Conservation (phyloP, 2,797 vertebrate genomes). For the Halcyon chelicuti region DNA sequence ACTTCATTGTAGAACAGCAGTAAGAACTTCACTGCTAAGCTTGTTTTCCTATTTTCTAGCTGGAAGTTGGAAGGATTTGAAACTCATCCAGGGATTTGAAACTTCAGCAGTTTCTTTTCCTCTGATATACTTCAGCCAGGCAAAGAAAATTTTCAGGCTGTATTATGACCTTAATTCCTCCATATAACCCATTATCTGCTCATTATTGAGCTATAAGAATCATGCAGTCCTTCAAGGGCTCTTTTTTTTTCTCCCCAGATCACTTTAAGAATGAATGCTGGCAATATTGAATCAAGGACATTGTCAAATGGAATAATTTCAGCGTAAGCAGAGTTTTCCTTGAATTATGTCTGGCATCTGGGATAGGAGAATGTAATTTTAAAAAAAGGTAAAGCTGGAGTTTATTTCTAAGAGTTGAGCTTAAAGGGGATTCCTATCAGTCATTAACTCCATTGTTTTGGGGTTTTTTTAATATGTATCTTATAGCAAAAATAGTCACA, state of each 20-base stretch:
- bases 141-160: conserved; percentile 36
- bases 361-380: background rate
- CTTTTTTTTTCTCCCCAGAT: background rate
- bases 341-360: background rate
- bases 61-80: conserved; percentile 40
- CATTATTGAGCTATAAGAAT: conserved; percentile 41
- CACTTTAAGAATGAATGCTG: background rate
- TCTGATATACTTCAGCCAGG: conserved; percentile 4
- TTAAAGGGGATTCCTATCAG: background rate
- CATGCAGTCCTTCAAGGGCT: background rate
- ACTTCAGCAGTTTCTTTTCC: conserved; percentile 51
- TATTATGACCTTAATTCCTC: conserved; percentile 55
- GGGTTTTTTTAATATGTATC: background rate
- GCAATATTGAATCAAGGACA: background rate
- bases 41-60: conserved; percentile 35
- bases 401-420: background rate
- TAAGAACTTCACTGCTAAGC: background rate
- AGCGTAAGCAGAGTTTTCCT: background rate
- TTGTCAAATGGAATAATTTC: conserved; percentile 2
- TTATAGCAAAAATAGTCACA: background rate
- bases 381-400: background rate
- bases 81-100: conserved; percentile 60
- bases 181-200: conserved; percentile 45
- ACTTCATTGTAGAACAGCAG: background rate
- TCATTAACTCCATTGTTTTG: background rate